A percentile compares a stretch with the other conserved stretches of the same genome.
These are phyloP conservation scores for Clusia tigrina DNA, from an alignment of 2,888 invertebrate genomes.

Conservation along the genomic window DNA sequence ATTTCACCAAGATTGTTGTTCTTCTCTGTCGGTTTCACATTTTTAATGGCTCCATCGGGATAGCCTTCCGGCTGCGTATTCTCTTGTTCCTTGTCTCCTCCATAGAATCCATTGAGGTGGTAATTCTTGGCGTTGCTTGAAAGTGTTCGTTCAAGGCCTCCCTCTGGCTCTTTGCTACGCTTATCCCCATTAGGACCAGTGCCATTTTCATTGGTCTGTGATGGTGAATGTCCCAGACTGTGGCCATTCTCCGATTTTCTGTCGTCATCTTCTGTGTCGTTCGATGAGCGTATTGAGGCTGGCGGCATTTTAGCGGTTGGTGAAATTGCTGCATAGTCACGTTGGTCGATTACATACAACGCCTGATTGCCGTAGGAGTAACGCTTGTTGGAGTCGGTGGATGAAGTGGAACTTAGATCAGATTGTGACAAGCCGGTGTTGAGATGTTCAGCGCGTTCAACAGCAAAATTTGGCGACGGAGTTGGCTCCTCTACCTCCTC, in stretches of 20 bases:
- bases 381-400: slow-evolving; percentile 75
- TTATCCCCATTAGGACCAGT: slow-evolving; percentile 45
- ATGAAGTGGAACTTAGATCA: slow-evolving; percentile 75
- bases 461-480: slow-evolving; percentile 30
- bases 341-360: slow-evolving; percentile 77
- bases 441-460: slow-evolving; percentile 58
- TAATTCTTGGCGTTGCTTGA: background rate
- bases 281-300: slow-evolving; percentile 35
- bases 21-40: background rate
- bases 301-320: slow-evolving; percentile 38
- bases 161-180: background rate
- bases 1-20: background rate
- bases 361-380: slow-evolving; percentile 83
- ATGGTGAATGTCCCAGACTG: slow-evolving; percentile 32
- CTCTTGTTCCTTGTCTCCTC: background rate
- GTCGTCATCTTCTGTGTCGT: slow-evolving; percentile 44
- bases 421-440: slow-evolving; percentile 85
- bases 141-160: background rate
- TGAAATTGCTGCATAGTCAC: slow-evolving; percentile 69
- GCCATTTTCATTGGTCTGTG: slow-evolving; percentile 60
- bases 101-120: background rate
- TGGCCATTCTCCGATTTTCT: slow-evolving; percentile 48
- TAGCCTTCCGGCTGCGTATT: background rate
- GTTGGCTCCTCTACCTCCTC: slow-evolving; percentile 51
- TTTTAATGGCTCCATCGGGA: slow-evolving; percentile 11